Conservation (phyloP, 2,113 vertebrate genomes). For the Dicentrarchus labrax region DNA sequence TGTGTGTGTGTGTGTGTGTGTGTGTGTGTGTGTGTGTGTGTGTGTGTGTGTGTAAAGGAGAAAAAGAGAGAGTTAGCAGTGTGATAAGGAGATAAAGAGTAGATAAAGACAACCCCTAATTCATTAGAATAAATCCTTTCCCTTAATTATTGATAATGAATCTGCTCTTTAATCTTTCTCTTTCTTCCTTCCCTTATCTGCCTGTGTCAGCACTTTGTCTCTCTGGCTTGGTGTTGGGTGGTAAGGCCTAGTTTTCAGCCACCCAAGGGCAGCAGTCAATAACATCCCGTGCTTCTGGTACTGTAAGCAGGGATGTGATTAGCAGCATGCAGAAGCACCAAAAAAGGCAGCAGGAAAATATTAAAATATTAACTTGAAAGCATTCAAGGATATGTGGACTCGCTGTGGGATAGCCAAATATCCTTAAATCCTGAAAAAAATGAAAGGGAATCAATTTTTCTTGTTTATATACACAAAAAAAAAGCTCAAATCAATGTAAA, state of each 20-base stretch:
- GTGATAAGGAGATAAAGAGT: slow-evolving; percentile 73
- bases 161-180: slow-evolving; percentile 82
- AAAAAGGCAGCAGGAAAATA: slow-evolving; percentile 34
- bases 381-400: slow-evolving; percentile 7
- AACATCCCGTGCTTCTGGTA: slow-evolving; percentile 67
- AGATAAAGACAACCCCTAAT: slow-evolving; percentile 80
- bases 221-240: slow-evolving; percentile 75
- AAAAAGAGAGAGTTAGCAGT: slow-evolving; percentile 42
- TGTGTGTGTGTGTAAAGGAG: slow-evolving; percentile 5
- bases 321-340: slow-evolving; percentile 32
- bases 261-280: slow-evolving; percentile 81
- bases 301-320: slow-evolving; percentile 51
- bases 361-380: slow-evolving; percentile 51
- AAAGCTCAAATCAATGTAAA: neutral
- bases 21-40: neutral
- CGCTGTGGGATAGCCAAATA: slow-evolving; percentile 23
- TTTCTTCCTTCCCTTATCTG: slow-evolving; percentile 79
- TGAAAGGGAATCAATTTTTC: neutral
- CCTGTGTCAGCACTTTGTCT: slow-evolving; percentile 81
- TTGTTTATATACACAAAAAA: neutral
- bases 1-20: slow-evolving; percentile 22
- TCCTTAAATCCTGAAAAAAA: neutral
- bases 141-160: slow-evolving; percentile 86
- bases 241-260: slow-evolving; percentile 77
- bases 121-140: slow-evolving; percentile 84